Conservation (phyloP, 2,888 invertebrate genomes). For the Acleris cristana region DNA sequence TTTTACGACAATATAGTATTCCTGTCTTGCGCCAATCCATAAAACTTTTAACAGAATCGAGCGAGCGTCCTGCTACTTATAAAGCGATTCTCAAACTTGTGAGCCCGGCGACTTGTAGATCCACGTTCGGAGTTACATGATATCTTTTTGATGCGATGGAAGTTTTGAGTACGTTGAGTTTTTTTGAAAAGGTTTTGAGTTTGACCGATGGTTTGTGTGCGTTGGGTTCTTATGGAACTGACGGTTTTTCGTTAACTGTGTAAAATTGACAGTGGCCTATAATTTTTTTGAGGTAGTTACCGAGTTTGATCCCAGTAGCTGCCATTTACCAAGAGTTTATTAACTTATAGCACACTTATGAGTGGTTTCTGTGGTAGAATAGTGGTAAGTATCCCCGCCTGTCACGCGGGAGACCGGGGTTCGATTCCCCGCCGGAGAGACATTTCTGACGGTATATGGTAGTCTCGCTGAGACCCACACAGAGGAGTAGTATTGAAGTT, state of each 20-base stretch:
- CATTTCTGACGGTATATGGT: too few species aligned
- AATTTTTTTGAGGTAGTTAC: too few species aligned
- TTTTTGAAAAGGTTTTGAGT: neutral
- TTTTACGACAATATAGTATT: neutral
- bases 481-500: too few species aligned
- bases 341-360: too few species aligned
- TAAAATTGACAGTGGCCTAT: too few species aligned
- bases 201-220: neutral
- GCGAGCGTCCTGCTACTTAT: slow-evolving; percentile 19
- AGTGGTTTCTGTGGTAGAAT: neutral
- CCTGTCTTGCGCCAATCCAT: slow-evolving; percentile 12
- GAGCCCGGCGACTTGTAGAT: slow-evolving; percentile 8
- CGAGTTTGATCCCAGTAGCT: too few species aligned
- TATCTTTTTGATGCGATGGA: slow-evolving; percentile 25
- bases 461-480: too few species aligned
- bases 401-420: slow-evolving; percentile 85
- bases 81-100: slow-evolving; percentile 12
- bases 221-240: too few species aligned
- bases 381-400: slow-evolving; percentile 27
- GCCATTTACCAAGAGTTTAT: too few species aligned
- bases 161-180: neutral
- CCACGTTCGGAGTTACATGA: slow-evolving; percentile 20
- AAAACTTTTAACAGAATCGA: slow-evolving; percentile 28
- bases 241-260: too few species aligned
- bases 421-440: slow-evolving; percentile 84